phyloP scores from a whole-genome alignment of 2,888 invertebrate species.

The Sinotaia quadrata region DNA sequence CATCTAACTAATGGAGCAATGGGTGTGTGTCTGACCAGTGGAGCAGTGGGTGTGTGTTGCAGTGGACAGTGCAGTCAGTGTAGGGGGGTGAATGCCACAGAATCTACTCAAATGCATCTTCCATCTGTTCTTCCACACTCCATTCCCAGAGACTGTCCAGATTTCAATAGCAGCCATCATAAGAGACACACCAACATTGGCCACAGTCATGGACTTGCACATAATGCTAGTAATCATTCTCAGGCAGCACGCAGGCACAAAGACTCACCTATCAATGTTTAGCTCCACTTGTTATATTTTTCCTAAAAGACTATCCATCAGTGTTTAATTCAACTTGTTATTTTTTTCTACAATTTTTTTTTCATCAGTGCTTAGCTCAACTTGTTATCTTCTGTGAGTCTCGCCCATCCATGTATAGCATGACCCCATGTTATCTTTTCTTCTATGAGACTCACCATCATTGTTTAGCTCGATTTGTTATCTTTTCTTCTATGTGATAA shows the following conservation, averaged over 20 bases:
- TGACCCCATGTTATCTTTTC: too few relatives aligned
- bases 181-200: background rate
- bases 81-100: background rate
- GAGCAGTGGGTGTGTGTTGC: background rate
- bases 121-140: background rate
- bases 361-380: too few relatives aligned
- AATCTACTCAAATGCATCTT: background rate
- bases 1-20: background rate
- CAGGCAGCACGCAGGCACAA: slow-evolving; percentile 11
- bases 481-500: too few relatives aligned
- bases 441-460: too few relatives aligned
- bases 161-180: background rate
- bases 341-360: too few relatives aligned
- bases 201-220: slow-evolving; percentile 12
- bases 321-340: too few relatives aligned
- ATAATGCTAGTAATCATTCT: slow-evolving; percentile 8
- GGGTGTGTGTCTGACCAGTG: too few relatives aligned
- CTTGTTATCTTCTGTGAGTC: too few relatives aligned
- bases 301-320: too few relatives aligned
- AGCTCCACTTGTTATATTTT: too few relatives aligned
- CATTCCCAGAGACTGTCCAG: background rate
- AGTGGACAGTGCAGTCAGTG: slow-evolving; percentile 17
- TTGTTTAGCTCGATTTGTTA: too few relatives aligned
- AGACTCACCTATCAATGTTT: slow-evolving; percentile 20
- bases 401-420: too few relatives aligned